Evolutionary conservation across 2,113 vertebrate species (phyloP).

Genomic region (Leucopsar rothschildi): DNA sequence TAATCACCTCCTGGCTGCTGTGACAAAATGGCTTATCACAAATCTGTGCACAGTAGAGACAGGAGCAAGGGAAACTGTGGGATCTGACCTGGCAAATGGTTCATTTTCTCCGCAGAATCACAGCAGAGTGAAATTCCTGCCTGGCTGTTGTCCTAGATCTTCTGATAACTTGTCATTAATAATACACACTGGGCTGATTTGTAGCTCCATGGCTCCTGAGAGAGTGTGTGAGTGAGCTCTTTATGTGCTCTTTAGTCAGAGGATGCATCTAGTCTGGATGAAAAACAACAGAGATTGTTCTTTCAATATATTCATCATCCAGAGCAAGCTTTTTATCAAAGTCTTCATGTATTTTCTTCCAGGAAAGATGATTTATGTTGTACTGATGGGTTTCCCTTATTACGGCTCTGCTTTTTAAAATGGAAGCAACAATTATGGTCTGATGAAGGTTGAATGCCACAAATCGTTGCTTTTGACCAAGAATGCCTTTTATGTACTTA

Average conservation of each 20-base stretch:
- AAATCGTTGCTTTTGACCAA: not conserved
- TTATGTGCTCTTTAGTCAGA: not conserved
- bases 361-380: not conserved
- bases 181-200: not conserved
- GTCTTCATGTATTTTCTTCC: not conserved
- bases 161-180: not conserved
- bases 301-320: no score
- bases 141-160: not conserved
- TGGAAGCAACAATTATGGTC: not conserved
- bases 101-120: not conserved
- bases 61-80: not conserved
- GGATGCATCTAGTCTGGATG: not conserved
- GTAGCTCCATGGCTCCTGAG: not conserved
- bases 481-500: not conserved
- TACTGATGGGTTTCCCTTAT: not conserved
- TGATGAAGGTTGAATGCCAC: not conserved
- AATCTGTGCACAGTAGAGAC: not conserved
- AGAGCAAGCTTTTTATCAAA: no score
- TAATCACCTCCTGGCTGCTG: not conserved
- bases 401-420: not conserved
- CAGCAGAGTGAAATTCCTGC: not conserved
- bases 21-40: not conserved
- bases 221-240: not conserved
- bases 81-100: not conserved
- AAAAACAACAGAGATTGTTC: not conserved